Evolutionary conservation across 2,113 vertebrate species (phyloP).

Genomic region (Syngnathus floridae): DNA sequence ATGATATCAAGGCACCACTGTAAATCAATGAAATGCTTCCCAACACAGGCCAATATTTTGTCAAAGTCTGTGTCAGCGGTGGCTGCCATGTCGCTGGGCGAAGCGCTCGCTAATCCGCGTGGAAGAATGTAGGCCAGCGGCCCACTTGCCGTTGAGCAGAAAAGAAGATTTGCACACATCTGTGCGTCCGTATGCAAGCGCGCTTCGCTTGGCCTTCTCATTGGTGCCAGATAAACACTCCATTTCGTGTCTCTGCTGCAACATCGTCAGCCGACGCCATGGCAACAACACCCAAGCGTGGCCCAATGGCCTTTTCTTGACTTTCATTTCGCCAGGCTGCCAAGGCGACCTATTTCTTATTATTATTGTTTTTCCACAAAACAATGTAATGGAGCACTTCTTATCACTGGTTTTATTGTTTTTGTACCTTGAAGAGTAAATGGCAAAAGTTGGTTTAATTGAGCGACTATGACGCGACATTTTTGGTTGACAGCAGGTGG

Average conservation of each 20-base stretch:
- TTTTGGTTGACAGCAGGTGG: no score
- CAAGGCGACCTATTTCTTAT: no score
- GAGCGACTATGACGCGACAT: no score
- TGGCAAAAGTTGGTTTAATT: no score
- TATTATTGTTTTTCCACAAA: no score
- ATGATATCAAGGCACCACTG: no score
- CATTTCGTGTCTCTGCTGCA: not conserved
- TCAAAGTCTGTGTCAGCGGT: not conserved
- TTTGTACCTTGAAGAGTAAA: no score
- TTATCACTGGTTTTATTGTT: no score
- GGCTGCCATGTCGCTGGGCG: not conserved
- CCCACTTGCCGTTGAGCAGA: constrained; percentile 57
- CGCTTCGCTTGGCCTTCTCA: not conserved
- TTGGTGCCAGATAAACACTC: not conserved
- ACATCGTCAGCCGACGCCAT: not conserved
- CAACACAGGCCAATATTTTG: constrained; percentile 14
- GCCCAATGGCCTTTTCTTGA: not conserved
- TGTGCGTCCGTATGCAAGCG: constrained; percentile 12
- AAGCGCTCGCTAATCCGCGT: constrained; percentile 53
- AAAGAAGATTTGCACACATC: constrained; percentile 49
- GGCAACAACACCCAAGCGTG: not conserved
- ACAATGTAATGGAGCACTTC: no score
- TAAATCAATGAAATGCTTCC: not conserved
- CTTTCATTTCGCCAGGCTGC: not conserved
- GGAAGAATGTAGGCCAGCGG: constrained; percentile 64